Conservation (phyloP, 1,140 invertebrate genomes). For the Cardiocondyla obscurior region DNA sequence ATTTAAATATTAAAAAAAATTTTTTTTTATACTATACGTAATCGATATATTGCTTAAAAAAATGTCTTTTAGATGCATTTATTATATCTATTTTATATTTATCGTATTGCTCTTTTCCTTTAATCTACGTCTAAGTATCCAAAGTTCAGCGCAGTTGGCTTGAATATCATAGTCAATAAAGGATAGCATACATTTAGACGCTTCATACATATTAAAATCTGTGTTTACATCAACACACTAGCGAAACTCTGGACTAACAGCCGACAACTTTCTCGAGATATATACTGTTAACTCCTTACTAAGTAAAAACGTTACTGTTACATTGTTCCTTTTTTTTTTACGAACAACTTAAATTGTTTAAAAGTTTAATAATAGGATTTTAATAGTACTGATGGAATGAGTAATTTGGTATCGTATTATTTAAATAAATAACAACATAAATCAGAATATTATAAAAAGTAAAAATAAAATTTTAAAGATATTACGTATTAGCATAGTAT, state of each 20-base stretch:
- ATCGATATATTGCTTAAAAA: not conserved
- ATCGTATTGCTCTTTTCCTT: not conserved
- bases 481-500: not conserved
- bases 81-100: too few species aligned
- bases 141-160: constrained; percentile 10
- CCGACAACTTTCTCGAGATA: constrained; percentile 6
- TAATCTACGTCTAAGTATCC: not conserved
- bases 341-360: not conserved
- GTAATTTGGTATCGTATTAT: not conserved
- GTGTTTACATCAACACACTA: constrained; percentile 22
- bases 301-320: not conserved
- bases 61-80: not conserved
- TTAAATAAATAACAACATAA: not conserved
- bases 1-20: constrained; percentile 4
- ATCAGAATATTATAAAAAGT: not conserved
- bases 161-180: constrained; percentile 31
- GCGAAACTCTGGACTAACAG: constrained; percentile 22
- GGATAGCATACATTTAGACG: constrained; percentile 22
- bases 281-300: constrained; percentile 1
- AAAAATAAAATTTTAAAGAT: not conserved
- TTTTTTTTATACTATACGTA: not conserved
- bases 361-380: not conserved
- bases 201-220: constrained; percentile 41
- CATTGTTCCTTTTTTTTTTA: not conserved
- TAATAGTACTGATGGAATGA: not conserved